Conservation (phyloP, 2,797 vertebrate species). For the Microtus agrestis region DNA sequence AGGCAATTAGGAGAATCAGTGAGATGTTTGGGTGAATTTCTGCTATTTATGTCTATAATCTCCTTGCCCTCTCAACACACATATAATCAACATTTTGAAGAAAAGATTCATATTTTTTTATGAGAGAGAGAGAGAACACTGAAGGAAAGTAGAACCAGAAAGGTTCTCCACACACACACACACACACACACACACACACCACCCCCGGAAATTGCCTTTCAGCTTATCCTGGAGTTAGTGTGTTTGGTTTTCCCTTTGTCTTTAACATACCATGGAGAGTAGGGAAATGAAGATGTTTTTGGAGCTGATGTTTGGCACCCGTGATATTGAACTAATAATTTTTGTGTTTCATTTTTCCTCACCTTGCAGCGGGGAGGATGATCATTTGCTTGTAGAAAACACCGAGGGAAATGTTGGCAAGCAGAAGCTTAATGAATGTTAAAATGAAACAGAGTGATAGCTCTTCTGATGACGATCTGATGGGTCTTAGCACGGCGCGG, state of each 20-base stretch:
- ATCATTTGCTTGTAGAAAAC: constrained; percentile 9
- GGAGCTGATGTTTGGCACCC: constrained; percentile 43
- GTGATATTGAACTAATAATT: constrained; percentile 61
- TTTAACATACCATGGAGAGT: background rate
- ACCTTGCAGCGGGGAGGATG: constrained; percentile 3
- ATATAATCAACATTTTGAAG: constrained; percentile 19
- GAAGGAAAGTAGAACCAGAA: background rate
- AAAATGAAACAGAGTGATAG: background rate
- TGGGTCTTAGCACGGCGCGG: background rate
- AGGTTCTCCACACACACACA: background rate
- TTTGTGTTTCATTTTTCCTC: constrained; percentile 12
- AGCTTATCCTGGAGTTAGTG: background rate
- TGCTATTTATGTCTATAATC: background rate
- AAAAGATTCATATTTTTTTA: background rate
- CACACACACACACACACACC: too few species aligned
- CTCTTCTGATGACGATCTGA: background rate
- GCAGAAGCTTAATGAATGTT: constrained; percentile 15
- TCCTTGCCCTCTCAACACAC: background rate
- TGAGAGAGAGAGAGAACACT: background rate
- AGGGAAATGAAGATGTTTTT: background rate
- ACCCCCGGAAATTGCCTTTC: background rate
- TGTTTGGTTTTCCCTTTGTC: constrained; percentile 25
- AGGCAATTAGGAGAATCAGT: background rate
- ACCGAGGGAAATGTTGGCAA: constrained; percentile 20
- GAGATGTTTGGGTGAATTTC: background rate